phyloP scores from a whole-genome alignment of 1,140 invertebrate genomes.

The Aphelenchoides besseyi region DNA sequence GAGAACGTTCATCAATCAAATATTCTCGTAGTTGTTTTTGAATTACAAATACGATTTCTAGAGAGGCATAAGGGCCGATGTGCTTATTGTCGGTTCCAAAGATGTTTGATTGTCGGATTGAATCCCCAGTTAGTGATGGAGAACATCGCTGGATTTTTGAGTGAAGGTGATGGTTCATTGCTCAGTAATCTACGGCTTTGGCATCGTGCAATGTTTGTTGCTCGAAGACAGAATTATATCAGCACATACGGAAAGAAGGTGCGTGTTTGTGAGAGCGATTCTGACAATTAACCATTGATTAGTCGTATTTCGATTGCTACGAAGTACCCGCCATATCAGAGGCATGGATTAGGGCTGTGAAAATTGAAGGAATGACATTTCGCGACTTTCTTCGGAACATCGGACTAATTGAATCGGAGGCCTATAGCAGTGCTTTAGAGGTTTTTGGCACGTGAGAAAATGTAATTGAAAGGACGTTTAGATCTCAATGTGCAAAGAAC shows the following conservation, averaged over 20 bases:
- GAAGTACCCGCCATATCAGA: not conserved
- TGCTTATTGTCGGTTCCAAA: conserved; percentile 1
- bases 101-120: not conserved
- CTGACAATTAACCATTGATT: not conserved
- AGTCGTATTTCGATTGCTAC: not conserved
- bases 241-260: not conserved
- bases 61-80: not conserved
- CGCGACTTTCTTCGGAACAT: not conserved
- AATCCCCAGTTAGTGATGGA: not conserved
- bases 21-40: not conserved
- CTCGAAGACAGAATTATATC: not conserved
- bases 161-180: not conserved
- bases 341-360: not conserved
- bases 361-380: not conserved
- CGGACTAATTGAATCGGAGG: not conserved
- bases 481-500: not conserved
- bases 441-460: not conserved
- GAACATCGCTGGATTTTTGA: not conserved
- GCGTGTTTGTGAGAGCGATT: not conserved
- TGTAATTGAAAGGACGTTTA: not conserved
- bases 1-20: too few relatives aligned
- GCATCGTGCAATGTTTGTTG: not conserved
- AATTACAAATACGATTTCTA: not conserved
- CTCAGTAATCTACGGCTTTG: not conserved
- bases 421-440: not conserved